A percentile compares a stretch with the other conserved stretches of the same genome.
Conservation (phyloP, 2,113 vertebrate species). For the Mesocricetus auratus region DNA sequence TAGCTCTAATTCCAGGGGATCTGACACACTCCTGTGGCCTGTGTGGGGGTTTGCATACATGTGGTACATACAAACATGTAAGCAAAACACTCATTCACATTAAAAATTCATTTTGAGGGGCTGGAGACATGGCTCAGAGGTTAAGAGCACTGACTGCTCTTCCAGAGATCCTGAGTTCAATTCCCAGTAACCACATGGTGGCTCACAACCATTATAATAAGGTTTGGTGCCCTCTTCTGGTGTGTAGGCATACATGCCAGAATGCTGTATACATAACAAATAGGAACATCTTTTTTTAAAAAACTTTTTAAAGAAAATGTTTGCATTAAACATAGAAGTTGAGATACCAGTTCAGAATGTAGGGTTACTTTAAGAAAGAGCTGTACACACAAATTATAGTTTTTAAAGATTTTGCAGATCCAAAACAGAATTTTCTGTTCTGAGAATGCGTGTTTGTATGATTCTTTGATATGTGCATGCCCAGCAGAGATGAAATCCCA, state of each 20-base stretch:
- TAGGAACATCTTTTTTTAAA: too few species aligned
- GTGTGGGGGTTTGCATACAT: neutral
- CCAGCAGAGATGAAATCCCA: neutral
- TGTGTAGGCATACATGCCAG: too few species aligned
- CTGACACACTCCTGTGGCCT: neutral
- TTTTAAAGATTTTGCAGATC: slow-evolving; percentile 45
- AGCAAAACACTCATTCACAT: neutral
- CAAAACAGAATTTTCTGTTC: slow-evolving; percentile 41
- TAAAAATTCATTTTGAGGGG: neutral
- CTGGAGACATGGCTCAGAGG: too few species aligned
- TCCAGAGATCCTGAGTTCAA: too few species aligned
- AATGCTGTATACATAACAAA: too few species aligned
- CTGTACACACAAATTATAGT: neutral
- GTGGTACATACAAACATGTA: neutral
- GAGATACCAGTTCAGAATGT: slow-evolving; percentile 29
- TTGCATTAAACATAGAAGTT: neutral
- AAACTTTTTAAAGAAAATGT: neutral
- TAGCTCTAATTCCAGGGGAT: neutral
- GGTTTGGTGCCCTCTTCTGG: too few species aligned
- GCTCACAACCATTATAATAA: too few species aligned
- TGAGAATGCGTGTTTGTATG: slow-evolving; percentile 23
- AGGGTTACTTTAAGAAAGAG: neutral
- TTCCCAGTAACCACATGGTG: too few species aligned
- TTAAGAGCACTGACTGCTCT: too few species aligned
- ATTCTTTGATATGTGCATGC: neutral